Base-by-base conservation (phyloP, 2,113 vertebrate genomes). In the Grus americana region DNA sequence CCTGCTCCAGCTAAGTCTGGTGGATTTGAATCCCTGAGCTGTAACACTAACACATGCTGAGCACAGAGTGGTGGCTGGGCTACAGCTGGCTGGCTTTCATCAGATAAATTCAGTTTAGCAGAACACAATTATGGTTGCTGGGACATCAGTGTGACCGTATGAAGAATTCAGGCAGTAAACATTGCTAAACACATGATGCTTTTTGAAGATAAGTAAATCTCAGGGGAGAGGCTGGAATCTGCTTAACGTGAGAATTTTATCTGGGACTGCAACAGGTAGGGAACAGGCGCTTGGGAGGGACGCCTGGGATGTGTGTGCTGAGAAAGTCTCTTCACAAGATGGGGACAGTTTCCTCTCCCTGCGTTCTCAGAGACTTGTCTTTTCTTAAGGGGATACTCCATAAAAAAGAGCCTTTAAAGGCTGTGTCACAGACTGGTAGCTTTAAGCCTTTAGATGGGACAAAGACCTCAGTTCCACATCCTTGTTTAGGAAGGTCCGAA, bases 31-130 rank as follows among this genome's bases (percentile, higher is more conserved):
- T 30, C 79, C 24, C 62, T 14, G 24, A 22, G 61, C 92, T 72
- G 36, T 24, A 30, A 66, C 0, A 1, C 66, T 4, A 63, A 57
- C 44, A 32, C 38, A 30, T 0, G 0, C 44, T 40, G 73, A 79
- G 83, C 73, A 20, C n/a, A 32, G 58, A 2, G 6, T 17, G 5
- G 7, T n/a, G 78, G 57, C 76, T 76, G 59, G 50, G 67, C 62
- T 49, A 47, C 76, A 84, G 57, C 65, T 81, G 80, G 47, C 70
- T 79, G 86, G 22, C 42, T 86, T 76, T 57, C 85, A 62, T 8
- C 85, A 65, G 4, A 0, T 26, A 34, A 65, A 17, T 8, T 66
- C 62, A 42, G 36, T 36, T 80, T 15, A 62, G 85, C 78, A 96
- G 74, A 82, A 82, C 22, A 72, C 14, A 47, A 10, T 0, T 34